Conservation (phyloP, 2,888 invertebrate species). For the Oscheius sp. region DNA sequence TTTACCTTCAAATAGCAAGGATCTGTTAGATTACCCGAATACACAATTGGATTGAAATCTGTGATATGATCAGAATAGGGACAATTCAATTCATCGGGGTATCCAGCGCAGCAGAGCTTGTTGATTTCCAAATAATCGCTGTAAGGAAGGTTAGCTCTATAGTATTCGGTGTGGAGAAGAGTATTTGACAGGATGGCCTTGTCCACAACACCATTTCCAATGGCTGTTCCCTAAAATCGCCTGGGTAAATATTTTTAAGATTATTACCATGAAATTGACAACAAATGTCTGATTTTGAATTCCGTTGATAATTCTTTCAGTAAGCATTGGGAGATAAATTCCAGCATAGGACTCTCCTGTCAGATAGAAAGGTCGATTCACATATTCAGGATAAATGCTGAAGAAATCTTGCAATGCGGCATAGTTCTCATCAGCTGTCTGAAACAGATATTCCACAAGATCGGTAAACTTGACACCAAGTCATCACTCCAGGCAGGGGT, state of each 20-base stretch:
- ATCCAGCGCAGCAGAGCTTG: conserved; percentile 45
- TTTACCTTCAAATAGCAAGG: conserved; percentile 44
- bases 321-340: conserved; percentile 53
- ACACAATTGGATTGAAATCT: conserved; percentile 44
- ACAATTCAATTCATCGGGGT: conserved; percentile 48
- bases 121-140: conserved; percentile 25
- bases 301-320: conserved; percentile 43
- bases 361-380: conserved; percentile 47
- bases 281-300: conserved; percentile 44
- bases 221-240: conserved; percentile 53
- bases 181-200: conserved; percentile 52
- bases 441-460: no score
- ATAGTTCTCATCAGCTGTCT: conserved; percentile 74
- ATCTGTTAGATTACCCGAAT: conserved; percentile 46
- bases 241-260: neutral
- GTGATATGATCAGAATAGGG: conserved; percentile 42
- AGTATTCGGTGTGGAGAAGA: conserved; percentile 58
- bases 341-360: conserved; percentile 62
- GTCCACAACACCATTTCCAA: conserved; percentile 64
- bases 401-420: conserved; percentile 75
- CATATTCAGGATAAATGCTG: conserved; percentile 44
- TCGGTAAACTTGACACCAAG: no score
- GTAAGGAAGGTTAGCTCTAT: conserved; percentile 49
- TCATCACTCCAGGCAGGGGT: conserved; percentile 71
- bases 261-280: conserved; percentile 46